phyloP scores from a whole-genome alignment of 2,888 invertebrate species.

The Lasioglossum vierecki region DNA sequence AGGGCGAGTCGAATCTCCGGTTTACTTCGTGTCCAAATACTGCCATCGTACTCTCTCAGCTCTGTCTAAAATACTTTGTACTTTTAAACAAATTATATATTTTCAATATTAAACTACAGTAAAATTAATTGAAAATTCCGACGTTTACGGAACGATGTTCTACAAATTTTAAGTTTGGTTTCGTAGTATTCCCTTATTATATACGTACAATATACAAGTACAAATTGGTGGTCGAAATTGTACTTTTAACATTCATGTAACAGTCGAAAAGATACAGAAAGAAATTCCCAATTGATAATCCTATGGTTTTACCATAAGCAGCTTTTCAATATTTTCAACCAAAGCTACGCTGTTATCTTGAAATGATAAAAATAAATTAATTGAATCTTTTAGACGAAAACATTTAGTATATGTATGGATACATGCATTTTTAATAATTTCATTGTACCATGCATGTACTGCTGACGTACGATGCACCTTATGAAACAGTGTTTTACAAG shows the following conservation, averaged over 20 bases:
- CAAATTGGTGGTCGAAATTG: background rate
- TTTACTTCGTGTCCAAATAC: background rate
- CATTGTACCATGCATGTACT: background rate
- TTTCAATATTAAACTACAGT: background rate
- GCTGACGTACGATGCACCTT: background rate
- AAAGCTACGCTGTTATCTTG: no score
- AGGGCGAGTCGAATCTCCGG: background rate
- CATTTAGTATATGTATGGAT: background rate
- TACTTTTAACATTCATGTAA: background rate
- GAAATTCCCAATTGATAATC: constrained; percentile 4
- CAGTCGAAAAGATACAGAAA: background rate
- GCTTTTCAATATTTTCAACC: constrained; percentile 8
- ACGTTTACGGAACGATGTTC: no score
- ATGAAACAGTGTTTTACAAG: background rate
- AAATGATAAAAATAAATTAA: background rate
- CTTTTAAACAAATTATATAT: background rate
- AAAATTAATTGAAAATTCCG: no score
- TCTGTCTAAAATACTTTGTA: background rate
- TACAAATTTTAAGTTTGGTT: background rate
- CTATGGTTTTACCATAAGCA: constrained; percentile 6
- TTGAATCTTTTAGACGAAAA: background rate
- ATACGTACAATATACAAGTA: background rate
- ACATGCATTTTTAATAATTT: background rate
- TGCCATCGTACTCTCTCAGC: background rate
- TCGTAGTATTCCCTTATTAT: background rate